Evolutionary conservation across 1,140 invertebrate species (phyloP).

Genomic region (Brachionus paranguensis): DNA sequence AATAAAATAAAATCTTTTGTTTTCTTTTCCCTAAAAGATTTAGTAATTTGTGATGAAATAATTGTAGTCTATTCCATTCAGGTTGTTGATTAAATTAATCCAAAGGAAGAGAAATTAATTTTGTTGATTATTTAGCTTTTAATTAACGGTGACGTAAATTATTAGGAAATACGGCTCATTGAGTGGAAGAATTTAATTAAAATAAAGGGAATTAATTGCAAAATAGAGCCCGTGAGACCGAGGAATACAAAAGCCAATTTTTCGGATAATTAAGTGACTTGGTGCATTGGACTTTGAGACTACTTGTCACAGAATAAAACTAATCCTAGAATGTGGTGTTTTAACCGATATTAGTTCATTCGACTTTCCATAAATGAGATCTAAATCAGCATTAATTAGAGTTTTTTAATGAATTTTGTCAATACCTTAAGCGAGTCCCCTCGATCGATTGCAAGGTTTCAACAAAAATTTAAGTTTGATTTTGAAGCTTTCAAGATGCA

Average conservation of each 20-base stretch:
- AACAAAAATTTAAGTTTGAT: background rate
- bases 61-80: background rate
- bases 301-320: background rate
- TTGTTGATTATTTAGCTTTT: background rate
- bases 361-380: background rate
- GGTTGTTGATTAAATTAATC: background rate
- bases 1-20: no score
- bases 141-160: background rate
- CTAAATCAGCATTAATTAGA: background rate
- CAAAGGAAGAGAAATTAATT: background rate
- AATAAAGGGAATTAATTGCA: background rate
- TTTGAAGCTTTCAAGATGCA: background rate
- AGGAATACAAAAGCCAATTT: background rate
- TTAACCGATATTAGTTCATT: background rate
- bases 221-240: background rate
- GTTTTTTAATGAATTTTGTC: background rate
- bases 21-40: no score
- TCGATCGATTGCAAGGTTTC: background rate
- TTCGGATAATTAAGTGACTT: background rate
- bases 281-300: background rate
- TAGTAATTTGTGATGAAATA: no score
- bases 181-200: conserved; percentile 18
- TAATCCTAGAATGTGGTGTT: background rate
- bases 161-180: background rate
- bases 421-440: background rate